Evolutionary conservation across 2,888 invertebrate species (phyloP), one percentile per base, ranked within the genome.

Genomic region (Tenthredo amoena): DNA sequence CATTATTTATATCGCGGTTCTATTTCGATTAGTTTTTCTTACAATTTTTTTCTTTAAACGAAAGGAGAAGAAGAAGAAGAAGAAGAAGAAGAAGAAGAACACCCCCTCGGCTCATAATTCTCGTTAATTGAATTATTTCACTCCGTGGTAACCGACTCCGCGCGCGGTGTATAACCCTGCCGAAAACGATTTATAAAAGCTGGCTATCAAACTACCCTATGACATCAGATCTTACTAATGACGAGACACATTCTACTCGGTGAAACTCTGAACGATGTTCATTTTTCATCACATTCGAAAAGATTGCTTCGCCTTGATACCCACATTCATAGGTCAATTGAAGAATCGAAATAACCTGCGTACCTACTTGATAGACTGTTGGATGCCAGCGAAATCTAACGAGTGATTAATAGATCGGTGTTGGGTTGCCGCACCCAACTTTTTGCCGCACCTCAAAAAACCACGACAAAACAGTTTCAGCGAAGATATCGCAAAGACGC

Each of bases 391-490:
- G 79, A 62, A 81, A 81, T 81, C 79, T 81, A 40, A 34, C 21
- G n/a, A 37, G 79, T 81, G 79, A 81, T 81, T 81, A 81, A 81
- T 81, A 62, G 79, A 62, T 18, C 40, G 62, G n/a, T 40, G 40
- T 10, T 26, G 2, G 62, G 9, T 81, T 58, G 79, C 58, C 79
- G 79, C 62, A 37, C 79, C 79, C 79, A 81, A 62, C 58, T 62
- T 77, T 50, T 15, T 31, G 31, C 50, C 76, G 7, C 76, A 50
- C 79, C 79, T 81, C 18, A 4, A 31, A 40, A 58, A 40, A n/a
- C 12, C 18, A 55, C 9, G 7, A 18, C 31, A 34, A 50, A 77
- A 77, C 55, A 50, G 31, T 77, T 34, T 18, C 2, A 50, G 55
- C 15, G 31, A 55, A 55, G 55, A 55, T 55, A 55, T 55, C 6